Percentiles rank a stretch among this genome's conserved stretches.
These are phyloP conservation scores for Cyrtonyx montezumae DNA, from an alignment of 2,113 vertebrate genomes.

Conservation along the genomic window DNA sequence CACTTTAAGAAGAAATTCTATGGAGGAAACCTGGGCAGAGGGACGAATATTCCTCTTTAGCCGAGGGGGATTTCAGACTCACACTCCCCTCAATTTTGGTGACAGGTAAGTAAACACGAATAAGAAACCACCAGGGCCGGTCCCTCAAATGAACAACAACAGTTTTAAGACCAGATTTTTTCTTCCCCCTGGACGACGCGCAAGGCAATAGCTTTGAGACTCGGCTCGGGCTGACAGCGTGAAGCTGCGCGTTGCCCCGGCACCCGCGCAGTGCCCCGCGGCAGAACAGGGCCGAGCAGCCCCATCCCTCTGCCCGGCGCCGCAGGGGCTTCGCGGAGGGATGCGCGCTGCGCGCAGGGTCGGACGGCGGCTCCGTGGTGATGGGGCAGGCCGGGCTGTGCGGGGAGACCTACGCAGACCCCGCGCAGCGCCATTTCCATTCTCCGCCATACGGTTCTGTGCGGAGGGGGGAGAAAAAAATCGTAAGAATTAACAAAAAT, in stretches of 20 bases:
- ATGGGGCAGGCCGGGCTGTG: background rate
- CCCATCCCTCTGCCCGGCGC: background rate
- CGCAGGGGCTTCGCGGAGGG: background rate
- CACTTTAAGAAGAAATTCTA: background rate
- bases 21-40: background rate
- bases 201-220: background rate
- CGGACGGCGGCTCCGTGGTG: background rate
- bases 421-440: background rate
- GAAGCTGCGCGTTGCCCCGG: background rate
- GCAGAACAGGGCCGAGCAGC: background rate
- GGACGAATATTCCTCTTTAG: background rate
- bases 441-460: background rate
- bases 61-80: background rate
- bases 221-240: background rate
- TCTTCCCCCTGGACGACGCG: rapidly evolving
- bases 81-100: background rate
- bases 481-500: background rate
- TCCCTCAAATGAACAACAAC: background rate
- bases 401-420: background rate
- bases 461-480: background rate
- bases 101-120: background rate
- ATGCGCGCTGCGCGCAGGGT: background rate
- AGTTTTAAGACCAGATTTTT: background rate
- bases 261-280: background rate
- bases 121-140: background rate